phyloP scores from a whole-genome alignment of 2,797 vertebrate species.

The Decapterus maruadsi region DNA sequence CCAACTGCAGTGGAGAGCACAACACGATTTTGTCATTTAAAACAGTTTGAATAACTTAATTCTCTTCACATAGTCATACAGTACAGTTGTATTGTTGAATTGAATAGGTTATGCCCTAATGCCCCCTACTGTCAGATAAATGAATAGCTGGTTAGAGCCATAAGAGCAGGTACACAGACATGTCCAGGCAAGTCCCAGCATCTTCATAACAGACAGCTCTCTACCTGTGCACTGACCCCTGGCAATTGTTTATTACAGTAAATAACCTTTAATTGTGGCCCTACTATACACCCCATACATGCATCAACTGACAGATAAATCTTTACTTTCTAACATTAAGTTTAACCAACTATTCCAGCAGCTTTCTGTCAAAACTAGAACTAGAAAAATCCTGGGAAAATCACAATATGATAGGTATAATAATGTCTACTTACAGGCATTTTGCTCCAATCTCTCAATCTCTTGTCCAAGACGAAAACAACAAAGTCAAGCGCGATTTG shows the following conservation, averaged over 20 bases:
- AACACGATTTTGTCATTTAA: background rate
- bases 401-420: rapidly evolving
- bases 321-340: background rate
- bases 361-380: background rate
- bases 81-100: background rate
- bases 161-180: conserved; percentile 58
- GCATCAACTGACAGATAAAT: background rate
- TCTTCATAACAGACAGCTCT: background rate
- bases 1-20: conserved; percentile 45
- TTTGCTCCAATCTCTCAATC: conserved; percentile 27
- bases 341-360: background rate
- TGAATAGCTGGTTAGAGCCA: conserved; percentile 1
- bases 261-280: background rate
- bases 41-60: background rate
- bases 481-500: rapidly evolving
- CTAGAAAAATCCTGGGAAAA: background rate
- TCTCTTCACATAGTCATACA: background rate
- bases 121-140: conserved; percentile 59
- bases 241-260: background rate
- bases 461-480: background rate
- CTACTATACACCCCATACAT: rapidly evolving
- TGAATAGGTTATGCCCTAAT: background rate
- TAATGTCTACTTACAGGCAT: conserved; percentile 74
- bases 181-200: conserved; percentile 61
- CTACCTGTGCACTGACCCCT: background rate